Evolutionary conservation across 2,797 vertebrate species (phyloP).

Genomic region (Enteromius argenteus): DNA sequence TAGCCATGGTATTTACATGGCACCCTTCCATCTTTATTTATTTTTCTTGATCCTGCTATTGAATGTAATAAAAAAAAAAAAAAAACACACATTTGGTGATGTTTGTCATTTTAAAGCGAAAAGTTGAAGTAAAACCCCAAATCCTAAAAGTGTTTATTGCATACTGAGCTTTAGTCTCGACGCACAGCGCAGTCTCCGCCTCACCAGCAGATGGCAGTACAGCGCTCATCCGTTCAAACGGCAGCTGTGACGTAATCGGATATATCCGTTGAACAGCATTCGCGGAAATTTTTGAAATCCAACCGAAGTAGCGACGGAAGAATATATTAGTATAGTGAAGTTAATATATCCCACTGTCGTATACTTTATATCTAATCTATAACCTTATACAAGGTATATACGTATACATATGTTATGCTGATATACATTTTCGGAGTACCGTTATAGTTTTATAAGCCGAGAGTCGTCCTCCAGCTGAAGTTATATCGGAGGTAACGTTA

Average conservation of each 20-base stretch:
- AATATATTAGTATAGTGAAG: background rate
- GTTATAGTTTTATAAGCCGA: background rate
- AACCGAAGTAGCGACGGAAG: constrained; percentile 5
- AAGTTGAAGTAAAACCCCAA: background rate
- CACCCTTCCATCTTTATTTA: too few species aligned
- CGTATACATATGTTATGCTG: background rate
- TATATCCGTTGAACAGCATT: constrained; percentile 44
- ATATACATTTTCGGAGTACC: background rate
- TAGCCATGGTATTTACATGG: background rate
- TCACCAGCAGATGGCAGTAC: background rate
- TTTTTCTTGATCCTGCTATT: background rate
- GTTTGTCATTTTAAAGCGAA: too few species aligned
- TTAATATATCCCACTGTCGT: background rate
- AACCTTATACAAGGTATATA: background rate
- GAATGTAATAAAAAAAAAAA: background rate
- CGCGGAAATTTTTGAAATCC: constrained; percentile 63
- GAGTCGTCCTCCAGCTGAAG: background rate
- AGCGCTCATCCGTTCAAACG: too few species aligned
- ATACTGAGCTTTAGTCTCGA: too few species aligned
- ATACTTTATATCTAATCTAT: background rate
- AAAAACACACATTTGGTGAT: too few species aligned
- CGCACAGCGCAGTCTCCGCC: background rate
- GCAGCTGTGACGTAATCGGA: constrained; percentile 33
- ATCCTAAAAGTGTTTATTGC: background rate
- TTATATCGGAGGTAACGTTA: constrained; percentile 6